Base-by-base conservation (phyloP, 2,113 vertebrate genomes). In the Dicrurus megarhynchus region DNA sequence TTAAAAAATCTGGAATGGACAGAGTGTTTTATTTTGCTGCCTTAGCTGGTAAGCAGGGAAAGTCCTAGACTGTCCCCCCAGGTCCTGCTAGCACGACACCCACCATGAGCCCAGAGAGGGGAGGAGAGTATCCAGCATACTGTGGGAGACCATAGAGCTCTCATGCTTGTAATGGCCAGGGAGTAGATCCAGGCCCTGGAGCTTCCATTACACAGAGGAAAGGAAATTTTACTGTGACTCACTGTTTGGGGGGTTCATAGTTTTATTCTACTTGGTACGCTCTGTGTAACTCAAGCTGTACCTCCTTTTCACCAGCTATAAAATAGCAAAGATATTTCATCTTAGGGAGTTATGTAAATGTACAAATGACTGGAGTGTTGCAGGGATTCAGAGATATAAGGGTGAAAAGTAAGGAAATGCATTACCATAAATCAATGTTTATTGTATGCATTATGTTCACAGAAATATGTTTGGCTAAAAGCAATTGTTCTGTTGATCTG, bases 161-260 rank as follows among this genome's bases (percentile, higher is more conserved):
- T 1, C 18, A 0, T n/a, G 17, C 28, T 26, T 7, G 3, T n/a
- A 4, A 6, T 30, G 21, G 22, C 64, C 44, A 22, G 53, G 8
- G 49, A 10, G 13, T 7, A 24, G 53, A 46, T 60, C 41, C n/a
- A 24, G 26, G 14, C 37, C 13, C 23, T 49, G 13, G 26, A 77
- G 50, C 52, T 84, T 39, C 19, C 10, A 32, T 35, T 6, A 0
- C 11, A 3, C 22, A 4, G 0, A 3, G 11, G 41, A 19, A 18
- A 73, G 86, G 42, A 50, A 16, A 37, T 26, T 28, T 57, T 0
- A 2, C 83, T n/a, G 19, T 32, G 7, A 41, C 24, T 90, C 11
- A 2, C 21, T 0, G 0, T 30, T 57, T 1, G 1, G 3, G 14
- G 6, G 2, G 11, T 8, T 75, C 16, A 3, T 53, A 4, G n/a